Base-by-base conservation (phyloP, 1,140 invertebrate genomes). In the Cyclina sinensis region DNA sequence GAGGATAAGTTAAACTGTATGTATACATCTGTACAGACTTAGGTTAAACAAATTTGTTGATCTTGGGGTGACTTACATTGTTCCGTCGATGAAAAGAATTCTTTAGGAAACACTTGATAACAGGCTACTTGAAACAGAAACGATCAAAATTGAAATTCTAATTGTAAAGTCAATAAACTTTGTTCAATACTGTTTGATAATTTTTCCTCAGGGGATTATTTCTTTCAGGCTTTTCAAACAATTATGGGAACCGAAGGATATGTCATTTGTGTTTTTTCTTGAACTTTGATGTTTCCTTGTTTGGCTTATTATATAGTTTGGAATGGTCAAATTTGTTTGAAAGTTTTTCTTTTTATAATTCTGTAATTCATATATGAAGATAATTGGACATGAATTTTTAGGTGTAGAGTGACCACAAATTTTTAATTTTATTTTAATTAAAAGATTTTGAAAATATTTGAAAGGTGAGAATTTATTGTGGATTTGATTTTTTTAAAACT, bases 41-140 rank as follows among this genome's bases (percentile, higher is more conserved):
- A 43, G 46, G 80, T 82, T 48, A 82, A 68, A 82, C 80, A 82
- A 68, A 82, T 7, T 82, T 82, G 80, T 82, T 82, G 21, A 82
- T 68, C 18, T 82, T 39, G 16, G 7, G 39, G 35, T 82, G 37
- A 68, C 80, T 82, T 82, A n/a, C 24, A 82, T 82, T 62, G 80
- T 82, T 82, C 14, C 21, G 5, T 4, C 14, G 11, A 30, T 82
- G 78, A 59, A 82, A 65, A 68, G 62, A 65, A 27, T 82, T 43
- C 80, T 68, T 7, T 68, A 46, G 16, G 80, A 46, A 80, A 39
- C n/a, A 7, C 51, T 80, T 80, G 78, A 59, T 59, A 59, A 80
- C 78, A 59, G 35, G 2, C 48, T 80, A 39, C 54, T 80, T 37
- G 18, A 57, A 39, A 59, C 48, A 37, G 48, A 57, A 57, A 54